Evolutionary conservation across 2,888 invertebrate genomes (phyloP).

Genomic region (Eupithecia tripunctaria): DNA sequence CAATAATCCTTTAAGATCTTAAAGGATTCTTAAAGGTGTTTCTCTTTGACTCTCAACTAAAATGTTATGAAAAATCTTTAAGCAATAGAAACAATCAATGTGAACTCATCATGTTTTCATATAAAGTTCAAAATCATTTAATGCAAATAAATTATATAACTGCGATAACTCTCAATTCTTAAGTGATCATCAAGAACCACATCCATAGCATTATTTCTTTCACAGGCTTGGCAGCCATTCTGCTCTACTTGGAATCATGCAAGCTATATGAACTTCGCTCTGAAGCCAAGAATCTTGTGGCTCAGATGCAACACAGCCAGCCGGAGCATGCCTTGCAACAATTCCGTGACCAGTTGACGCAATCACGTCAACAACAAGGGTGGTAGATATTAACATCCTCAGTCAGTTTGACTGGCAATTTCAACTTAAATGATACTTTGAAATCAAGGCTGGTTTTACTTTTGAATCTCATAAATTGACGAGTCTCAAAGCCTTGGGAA

Average conservation of each 20-base stretch:
- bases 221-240: constrained; percentile 86
- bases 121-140: too few relatives aligned
- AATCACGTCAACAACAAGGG: constrained; percentile 61
- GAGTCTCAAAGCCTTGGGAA: background rate
- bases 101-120: too few relatives aligned
- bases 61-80: too few relatives aligned
- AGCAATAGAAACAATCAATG: too few relatives aligned
- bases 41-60: too few relatives aligned
- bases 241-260: constrained; percentile 89
- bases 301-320: constrained; percentile 93
- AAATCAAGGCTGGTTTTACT: background rate
- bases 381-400: constrained; percentile 19
- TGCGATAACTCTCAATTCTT: too few relatives aligned
- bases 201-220: background rate
- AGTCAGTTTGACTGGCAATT: background rate
- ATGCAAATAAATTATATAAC: too few relatives aligned
- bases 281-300: constrained; percentile 93
- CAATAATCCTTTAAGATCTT: too few relatives aligned
- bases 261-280: constrained; percentile 89
- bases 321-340: constrained; percentile 81
- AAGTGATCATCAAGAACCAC: too few relatives aligned
- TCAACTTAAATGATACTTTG: background rate
- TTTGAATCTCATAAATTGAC: constrained; percentile 9
- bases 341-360: constrained; percentile 73
- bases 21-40: too few relatives aligned